A percentile compares a stretch with the other conserved stretches of the same genome.
phyloP scores from a whole-genome alignment of 2,113 vertebrate genomes.

The Uropsilus gracilis region DNA sequence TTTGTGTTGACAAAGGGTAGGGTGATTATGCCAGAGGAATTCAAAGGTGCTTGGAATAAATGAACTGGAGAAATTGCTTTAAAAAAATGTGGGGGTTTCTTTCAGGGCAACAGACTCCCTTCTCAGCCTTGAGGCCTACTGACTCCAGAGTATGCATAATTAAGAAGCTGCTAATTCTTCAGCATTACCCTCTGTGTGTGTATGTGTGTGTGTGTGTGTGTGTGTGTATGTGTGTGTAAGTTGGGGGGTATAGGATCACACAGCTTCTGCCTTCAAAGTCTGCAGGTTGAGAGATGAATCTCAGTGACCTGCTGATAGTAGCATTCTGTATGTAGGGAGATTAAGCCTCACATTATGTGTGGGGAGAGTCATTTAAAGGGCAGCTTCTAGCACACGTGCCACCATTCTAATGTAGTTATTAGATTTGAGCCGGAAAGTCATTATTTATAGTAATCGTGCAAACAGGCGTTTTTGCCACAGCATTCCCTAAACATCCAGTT shows the following conservation, averaged over 20 bases:
- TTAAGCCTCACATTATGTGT: background rate
- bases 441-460: background rate
- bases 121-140: background rate
- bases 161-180: background rate
- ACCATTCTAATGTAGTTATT: background rate
- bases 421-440: background rate
- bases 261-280: background rate
- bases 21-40: constrained; percentile 67
- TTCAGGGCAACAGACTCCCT: background rate
- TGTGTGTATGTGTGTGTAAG: no score
- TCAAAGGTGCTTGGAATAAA: constrained; percentile 60
- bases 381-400: background rate
- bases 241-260: no score
- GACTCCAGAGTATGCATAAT: background rate
- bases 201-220: no score
- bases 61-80: constrained; percentile 62
- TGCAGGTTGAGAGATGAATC: background rate
- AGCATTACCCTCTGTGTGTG: background rate
- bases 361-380: background rate
- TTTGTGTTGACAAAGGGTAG: constrained; percentile 70
- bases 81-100: constrained; percentile 28
- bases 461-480: background rate
- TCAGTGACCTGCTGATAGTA: background rate
- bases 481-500: background rate
- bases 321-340: background rate